phyloP scores from a whole-genome alignment of 2,113 vertebrate genomes.

The Apeltes quadracus region DNA sequence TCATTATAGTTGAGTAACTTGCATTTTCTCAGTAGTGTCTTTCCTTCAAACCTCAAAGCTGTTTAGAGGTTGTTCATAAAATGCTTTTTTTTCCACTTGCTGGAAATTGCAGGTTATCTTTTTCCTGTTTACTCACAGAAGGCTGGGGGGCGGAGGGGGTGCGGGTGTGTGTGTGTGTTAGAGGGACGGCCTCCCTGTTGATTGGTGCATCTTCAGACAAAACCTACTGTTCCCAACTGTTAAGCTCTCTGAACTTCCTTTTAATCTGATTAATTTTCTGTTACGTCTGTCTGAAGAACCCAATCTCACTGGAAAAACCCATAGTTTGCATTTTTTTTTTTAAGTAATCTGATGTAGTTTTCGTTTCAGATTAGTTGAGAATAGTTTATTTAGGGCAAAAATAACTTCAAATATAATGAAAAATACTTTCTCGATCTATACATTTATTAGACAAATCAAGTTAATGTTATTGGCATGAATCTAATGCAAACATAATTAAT shows the following conservation, averaged over 20 bases:
- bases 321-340: background rate
- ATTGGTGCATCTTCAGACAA: background rate
- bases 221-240: background rate
- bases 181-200: background rate
- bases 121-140: background rate
- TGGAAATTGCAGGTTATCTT: background rate
- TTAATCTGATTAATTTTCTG: background rate
- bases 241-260: background rate
- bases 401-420: background rate
- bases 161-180: too few relatives aligned
- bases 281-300: background rate
- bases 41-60: background rate
- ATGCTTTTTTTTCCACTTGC: background rate
- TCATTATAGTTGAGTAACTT: background rate
- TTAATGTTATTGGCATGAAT: slow-evolving; percentile 16
- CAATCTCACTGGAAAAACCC: background rate
- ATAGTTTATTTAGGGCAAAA: background rate
- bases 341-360: background rate
- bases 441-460: slow-evolving; percentile 25
- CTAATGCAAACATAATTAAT: slow-evolving; percentile 34
- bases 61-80: background rate
- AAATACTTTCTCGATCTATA: background rate
- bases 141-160: too few relatives aligned
- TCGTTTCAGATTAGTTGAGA: background rate
- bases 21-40: background rate